Evolutionary conservation across 1,140 invertebrate species (phyloP).

Genomic region (Scaptomyza montana): DNA sequence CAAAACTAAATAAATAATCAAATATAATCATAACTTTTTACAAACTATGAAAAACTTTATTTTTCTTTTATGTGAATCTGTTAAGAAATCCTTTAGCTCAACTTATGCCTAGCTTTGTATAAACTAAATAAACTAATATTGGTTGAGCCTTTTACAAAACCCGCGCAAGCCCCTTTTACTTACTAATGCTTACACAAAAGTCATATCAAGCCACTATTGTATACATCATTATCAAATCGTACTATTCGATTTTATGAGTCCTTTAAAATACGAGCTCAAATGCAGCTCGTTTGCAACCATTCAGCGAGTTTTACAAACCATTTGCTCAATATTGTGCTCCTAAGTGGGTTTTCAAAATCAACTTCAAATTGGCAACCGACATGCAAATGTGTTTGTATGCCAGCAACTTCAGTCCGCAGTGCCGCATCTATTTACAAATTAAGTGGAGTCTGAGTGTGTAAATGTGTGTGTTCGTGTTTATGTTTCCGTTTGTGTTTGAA

Average conservation of each 20-base stretch:
- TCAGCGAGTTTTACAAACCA: constrained; percentile 26
- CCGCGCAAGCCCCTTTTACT: too few relatives aligned
- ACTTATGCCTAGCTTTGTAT: too few relatives aligned
- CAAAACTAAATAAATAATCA: too few relatives aligned
- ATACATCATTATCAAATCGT: constrained; percentile 10
- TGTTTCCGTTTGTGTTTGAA: constrained; percentile 5
- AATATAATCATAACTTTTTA: too few relatives aligned
- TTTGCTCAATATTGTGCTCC: constrained; percentile 20
- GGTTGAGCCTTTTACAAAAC: too few relatives aligned
- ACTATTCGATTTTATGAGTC: neutral
- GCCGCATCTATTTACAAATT: constrained; percentile 49
- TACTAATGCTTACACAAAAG: neutral
- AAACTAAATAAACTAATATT: too few relatives aligned
- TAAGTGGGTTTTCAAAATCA: constrained; percentile 42
- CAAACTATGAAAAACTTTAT: too few relatives aligned
- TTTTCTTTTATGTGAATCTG: too few relatives aligned
- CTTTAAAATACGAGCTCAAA: neutral
- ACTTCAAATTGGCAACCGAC: constrained; percentile 42
- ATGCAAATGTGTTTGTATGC: constrained; percentile 35
- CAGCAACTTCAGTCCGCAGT: constrained; percentile 34
- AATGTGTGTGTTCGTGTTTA: constrained; percentile 12
- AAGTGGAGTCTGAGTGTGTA: constrained; percentile 22
- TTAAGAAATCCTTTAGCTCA: too few relatives aligned
- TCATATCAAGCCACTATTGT: neutral
- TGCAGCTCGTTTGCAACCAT: constrained; percentile 30